Conservation (phyloP, 2,113 vertebrate species). For the Catagonus wagneri region DNA sequence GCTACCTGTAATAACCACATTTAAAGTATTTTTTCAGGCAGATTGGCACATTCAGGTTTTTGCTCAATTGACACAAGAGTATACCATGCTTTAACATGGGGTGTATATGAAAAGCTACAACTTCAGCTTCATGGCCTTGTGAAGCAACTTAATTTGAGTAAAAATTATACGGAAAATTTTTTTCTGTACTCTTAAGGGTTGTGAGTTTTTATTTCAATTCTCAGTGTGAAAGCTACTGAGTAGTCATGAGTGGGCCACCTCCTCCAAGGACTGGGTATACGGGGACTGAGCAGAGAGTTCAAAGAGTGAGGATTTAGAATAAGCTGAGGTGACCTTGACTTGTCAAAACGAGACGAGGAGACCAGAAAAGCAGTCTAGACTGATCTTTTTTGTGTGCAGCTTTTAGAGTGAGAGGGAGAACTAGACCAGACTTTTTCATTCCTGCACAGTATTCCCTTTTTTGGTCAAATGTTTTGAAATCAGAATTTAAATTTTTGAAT, state of each 20-base stretch:
- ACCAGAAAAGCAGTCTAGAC: neutral
- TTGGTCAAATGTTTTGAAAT: slow-evolving; percentile 42
- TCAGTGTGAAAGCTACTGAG: neutral
- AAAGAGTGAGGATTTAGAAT: neutral
- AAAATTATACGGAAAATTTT: neutral
- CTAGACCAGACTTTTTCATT: neutral
- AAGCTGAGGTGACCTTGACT: neutral
- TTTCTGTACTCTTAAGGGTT: neutral
- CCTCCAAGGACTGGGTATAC: neutral
- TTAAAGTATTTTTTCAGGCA: neutral
- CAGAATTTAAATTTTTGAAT: slow-evolving; percentile 30
- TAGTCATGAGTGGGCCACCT: neutral
- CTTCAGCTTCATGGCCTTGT: neutral
- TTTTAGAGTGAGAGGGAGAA: neutral
- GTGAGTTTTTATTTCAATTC: neutral
- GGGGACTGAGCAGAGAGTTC: neutral
- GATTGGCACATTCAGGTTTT: neutral
- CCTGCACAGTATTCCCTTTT: neutral
- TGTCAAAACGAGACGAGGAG: neutral
- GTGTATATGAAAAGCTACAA: slow-evolving; percentile 12
- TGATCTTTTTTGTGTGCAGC: neutral
- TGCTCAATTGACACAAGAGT: neutral
- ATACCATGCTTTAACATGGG: neutral
- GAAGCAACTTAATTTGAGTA: neutral
- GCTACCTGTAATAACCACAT: neutral